Evolutionary conservation across 1,140 invertebrate genomes (phyloP), one percentile per base, ranked within the genome.

Genomic region (Ylistrum balloti): DNA sequence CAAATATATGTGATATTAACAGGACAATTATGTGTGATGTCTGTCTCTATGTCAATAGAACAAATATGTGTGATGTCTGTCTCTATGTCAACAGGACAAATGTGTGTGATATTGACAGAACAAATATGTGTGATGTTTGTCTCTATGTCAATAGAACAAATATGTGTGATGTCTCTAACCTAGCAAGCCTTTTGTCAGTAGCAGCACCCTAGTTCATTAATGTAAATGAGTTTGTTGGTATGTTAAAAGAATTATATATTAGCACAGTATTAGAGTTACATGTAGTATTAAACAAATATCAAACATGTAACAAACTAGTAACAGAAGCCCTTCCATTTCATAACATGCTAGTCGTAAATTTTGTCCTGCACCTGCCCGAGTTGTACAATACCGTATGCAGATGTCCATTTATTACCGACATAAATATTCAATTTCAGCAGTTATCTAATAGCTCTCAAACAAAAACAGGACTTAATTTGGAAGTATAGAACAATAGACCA

Each of bases 341-440:
- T 74, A 74, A 74, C 56, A 28, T 28, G 22, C 22, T n/a, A 1
- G 22, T 28, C 56, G 28, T 74, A 74, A 74, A 74, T 17, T 28
- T 17, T 7, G 7, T 28, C 2, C 56, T 28, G 56, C 56, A 74
- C 56, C 56, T 74, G 56, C 56, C 5, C 56, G 28, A 17, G 22
- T 2, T 22, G 5, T 28, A 74, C n/a, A 74, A 22, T 28, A 74
- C 28, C 0, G n/a, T 9, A 28, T 74, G 56, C 56, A 74, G 56
- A 74, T 74, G 56, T n/a, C 56, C n/a, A 74, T 74, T 74, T 74
- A 74, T 28, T 28, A n/a, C 56, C 56, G 1, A 74, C 56, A 74
- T 74, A 74, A 74, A 74, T 74, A 74, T 74, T 74, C 56, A 74
- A 74, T 74, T 28, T 74, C 56, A 74, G 28, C 56, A 74, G 56